Percentiles rank a stretch among this genome's conserved stretches.
phyloP scores from a whole-genome alignment of 2,113 vertebrate genomes.

The Sinocyclocheilus rhinocerous region DNA sequence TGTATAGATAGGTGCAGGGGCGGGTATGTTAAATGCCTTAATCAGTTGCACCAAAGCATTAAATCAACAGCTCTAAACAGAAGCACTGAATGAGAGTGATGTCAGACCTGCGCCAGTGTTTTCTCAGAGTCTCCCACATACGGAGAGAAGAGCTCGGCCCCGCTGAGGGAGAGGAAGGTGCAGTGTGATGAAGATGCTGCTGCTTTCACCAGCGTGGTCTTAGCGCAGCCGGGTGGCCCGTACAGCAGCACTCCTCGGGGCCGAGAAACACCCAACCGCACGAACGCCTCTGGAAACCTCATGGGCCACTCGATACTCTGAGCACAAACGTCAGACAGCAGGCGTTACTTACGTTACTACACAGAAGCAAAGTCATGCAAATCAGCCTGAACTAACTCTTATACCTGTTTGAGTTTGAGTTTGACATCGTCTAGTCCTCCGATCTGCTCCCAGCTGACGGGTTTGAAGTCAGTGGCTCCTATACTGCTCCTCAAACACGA shows the following conservation, averaged over 20 bases:
- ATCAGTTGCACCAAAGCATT: no score
- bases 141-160: slow-evolving; percentile 92
- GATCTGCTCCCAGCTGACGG: slow-evolving; percentile 88
- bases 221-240: slow-evolving; percentile 93
- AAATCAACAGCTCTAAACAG: no score
- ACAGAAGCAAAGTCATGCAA: not conserved
- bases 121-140: slow-evolving; percentile 94
- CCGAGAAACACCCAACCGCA: slow-evolving; percentile 83
- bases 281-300: slow-evolving; percentile 86
- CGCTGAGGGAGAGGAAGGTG: slow-evolving; percentile 85
- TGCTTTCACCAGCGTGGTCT: slow-evolving; percentile 88
- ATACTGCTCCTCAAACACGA: slow-evolving; percentile 84
- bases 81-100: not conserved
- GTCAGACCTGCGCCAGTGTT: slow-evolving; percentile 82
- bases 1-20: no score
- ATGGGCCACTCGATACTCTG: slow-evolving; percentile 95
- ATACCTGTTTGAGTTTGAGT: slow-evolving; percentile 87
- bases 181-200: slow-evolving; percentile 84
- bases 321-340: slow-evolving; percentile 35
- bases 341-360: not conserved
- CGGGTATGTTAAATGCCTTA: no score
- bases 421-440: slow-evolving; percentile 94
- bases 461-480: slow-evolving; percentile 82
- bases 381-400: not conserved
- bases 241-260: slow-evolving; percentile 89